Conservation (phyloP, 2,113 vertebrate species). For the Hydrochoerus hydrochaeris region DNA sequence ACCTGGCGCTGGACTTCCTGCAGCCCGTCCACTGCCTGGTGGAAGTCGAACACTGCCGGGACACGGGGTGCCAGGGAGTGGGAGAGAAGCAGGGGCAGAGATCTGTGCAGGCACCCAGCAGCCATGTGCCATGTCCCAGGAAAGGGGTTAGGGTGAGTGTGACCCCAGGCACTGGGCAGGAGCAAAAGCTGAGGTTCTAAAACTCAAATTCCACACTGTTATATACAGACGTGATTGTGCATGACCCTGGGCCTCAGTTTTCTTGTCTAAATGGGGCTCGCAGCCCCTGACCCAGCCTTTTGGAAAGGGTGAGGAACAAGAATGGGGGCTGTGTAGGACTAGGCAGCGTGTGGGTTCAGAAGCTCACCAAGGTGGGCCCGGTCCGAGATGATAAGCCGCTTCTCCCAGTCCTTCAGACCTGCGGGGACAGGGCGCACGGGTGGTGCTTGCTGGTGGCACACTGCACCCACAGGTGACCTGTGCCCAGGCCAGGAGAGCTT, state of each 20-base stretch:
- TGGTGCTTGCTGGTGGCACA: neutral
- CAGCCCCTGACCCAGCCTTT: neutral
- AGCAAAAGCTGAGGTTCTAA: neutral
- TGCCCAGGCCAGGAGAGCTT: neutral
- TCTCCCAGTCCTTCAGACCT: constrained; percentile 99
- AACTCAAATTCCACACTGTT: neutral
- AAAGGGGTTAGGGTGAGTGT: neutral
- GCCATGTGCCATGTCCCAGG: rapidly evolving
- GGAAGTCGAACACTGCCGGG: constrained; percentile 96
- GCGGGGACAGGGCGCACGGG: neutral
- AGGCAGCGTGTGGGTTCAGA: neutral
- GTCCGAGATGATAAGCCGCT: constrained; percentile 97
- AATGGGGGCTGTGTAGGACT: neutral
- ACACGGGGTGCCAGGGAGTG: neutral
- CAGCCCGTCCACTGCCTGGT: constrained; percentile 97
- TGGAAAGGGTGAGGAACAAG: no score
- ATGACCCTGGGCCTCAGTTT: neutral
- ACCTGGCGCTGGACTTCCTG: constrained; percentile 97
- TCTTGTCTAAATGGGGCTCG: neutral
- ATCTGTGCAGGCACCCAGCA: neutral
- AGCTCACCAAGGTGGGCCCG: constrained; percentile 96
- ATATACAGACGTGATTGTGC: neutral
- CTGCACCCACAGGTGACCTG: neutral
- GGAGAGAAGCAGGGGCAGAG: constrained; percentile 8
- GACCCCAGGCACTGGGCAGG: neutral